Conservation (phyloP, 2,888 invertebrate species). For the Hermaeophaga mercurialis region DNA sequence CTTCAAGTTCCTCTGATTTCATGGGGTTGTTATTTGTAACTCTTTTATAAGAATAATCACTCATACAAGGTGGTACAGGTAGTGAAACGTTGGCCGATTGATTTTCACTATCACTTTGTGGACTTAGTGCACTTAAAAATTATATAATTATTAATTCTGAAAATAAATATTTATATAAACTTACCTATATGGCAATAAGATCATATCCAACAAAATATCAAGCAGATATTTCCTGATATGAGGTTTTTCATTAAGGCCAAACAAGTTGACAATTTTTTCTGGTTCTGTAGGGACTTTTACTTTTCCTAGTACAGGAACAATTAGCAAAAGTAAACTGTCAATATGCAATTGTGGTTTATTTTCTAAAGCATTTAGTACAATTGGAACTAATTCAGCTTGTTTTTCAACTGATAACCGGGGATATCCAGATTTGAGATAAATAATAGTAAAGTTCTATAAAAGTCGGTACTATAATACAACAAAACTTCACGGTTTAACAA, state of each 20-base stretch:
- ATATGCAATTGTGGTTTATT: conserved; percentile 83
- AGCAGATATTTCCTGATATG: conserved; percentile 71
- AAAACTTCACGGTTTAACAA: neutral
- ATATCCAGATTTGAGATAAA: conserved; percentile 92
- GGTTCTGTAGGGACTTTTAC: conserved; percentile 70
- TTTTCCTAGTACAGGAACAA: conserved; percentile 79
- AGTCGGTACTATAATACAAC: too few relatives aligned
- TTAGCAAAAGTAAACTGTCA: conserved; percentile 80
- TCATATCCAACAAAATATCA: conserved; percentile 79
- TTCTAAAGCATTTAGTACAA: conserved; percentile 76
- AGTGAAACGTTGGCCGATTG: conserved; percentile 46
- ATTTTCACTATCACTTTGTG: conserved; percentile 43
- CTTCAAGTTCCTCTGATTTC: conserved; percentile 81
- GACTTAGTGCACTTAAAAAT: conserved; percentile 50
- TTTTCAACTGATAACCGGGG: conserved; percentile 77
- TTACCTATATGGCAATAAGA: conserved; percentile 86
- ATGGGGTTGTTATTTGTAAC: conserved; percentile 73
- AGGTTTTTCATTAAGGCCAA: conserved; percentile 76
- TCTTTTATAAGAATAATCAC: conserved; percentile 75
- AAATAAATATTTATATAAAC: neutral
- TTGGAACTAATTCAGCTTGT: conserved; percentile 76
- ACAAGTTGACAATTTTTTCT: conserved; percentile 65
- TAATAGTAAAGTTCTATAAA: conserved; percentile 88
- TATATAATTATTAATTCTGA: neutral
- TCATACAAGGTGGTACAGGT: conserved; percentile 77